These are phyloP conservation scores for Frankliniella intonsa DNA, from an alignment of 2,888 invertebrate genomes.

Conservation along the genomic window DNA sequence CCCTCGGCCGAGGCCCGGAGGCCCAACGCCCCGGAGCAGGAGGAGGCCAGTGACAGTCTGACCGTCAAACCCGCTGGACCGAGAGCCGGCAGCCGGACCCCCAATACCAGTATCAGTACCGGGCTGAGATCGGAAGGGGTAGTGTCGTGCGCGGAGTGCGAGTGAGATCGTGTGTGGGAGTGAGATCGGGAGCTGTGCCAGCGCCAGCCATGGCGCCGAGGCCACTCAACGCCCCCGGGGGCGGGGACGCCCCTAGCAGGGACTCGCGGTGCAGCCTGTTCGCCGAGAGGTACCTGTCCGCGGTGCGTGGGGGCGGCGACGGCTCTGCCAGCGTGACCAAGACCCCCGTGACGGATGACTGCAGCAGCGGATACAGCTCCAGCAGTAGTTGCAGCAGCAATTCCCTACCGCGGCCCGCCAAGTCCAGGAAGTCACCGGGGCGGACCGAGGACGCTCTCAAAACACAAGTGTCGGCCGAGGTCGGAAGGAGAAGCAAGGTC, in stretches of 20 bases:
- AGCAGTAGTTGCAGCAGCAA: not conserved
- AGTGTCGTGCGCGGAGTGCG: too few species aligned
- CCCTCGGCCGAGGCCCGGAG: not conserved
- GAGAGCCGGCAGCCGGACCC: too few species aligned
- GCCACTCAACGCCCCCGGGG: not conserved
- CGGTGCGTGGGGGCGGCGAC: not conserved
- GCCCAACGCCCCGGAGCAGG: not conserved
- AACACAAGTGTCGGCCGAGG: too few species aligned
- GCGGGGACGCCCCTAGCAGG: not conserved
- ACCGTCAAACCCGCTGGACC: too few species aligned
- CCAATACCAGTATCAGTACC: too few species aligned
- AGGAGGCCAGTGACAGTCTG: not conserved
- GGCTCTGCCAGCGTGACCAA: not conserved
- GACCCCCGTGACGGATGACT: not conserved
- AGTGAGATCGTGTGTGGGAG: too few species aligned
- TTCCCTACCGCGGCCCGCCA: not conserved
- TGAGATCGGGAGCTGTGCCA: too few species aligned
- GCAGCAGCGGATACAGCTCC: not conserved
- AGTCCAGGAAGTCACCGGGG: not conserved
- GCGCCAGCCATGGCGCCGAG: too few species aligned
- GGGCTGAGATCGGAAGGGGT: too few species aligned
- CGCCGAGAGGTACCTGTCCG: slow-evolving; percentile 1
- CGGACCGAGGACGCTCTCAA: not conserved
- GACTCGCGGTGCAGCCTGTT: not conserved
- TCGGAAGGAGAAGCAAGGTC: not conserved